Base-by-base conservation (phyloP, 2,113 vertebrate species). In the Acanthochromis polyacanthus region DNA sequence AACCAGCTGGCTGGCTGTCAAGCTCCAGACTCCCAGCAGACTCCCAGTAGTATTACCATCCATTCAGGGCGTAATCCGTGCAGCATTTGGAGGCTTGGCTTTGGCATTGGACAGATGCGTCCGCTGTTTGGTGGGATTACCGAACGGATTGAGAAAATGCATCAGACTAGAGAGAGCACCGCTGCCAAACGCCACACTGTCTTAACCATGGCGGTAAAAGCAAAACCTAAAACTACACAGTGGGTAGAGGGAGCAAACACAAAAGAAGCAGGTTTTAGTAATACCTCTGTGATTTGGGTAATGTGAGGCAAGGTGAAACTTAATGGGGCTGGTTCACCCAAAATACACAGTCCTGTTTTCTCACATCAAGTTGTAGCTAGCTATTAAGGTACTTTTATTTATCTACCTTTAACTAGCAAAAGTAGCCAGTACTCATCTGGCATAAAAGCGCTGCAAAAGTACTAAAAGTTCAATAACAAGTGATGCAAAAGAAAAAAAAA, bases 121-220 rank as follows among this genome's bases (percentile, higher is more conserved):
- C 77, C 19, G 59, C 82, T 85, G 86, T 91, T 91, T 87, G 82
- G 78, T 78, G 76, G 89, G 90, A 93, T 93, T 93, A 91, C 58
- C 60, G 63, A 89, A 70, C 48, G 62, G 89, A 90, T 83, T 90
- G 89, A 89, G 83, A 83, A 90, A 89, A 85, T 59, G 83, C 80
- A 87, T 86, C 82, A 84, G 88, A 88, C 59, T 43, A 80, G 62
- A 74, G 68, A 55, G 69, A 65, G 65, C 22, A 28, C 25, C 25
- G 0, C 22, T 71, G 75, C 87, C 81, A 88, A 83, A 75, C 61
- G 56, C 74, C 68, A 43, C 59, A 62, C 10, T 48, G 69, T 63
- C 68, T 70, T 66, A 63, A 72, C 20, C 15, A 51, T 60, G 32
- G 57, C 73, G 71, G 62, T 53, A 78, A 83, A 71, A 78, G 70